A percentile compares a stretch with the other conserved stretches of the same genome.
phyloP scores from a whole-genome alignment of 2,888 invertebrate species.

The Dichetophora obliterata region DNA sequence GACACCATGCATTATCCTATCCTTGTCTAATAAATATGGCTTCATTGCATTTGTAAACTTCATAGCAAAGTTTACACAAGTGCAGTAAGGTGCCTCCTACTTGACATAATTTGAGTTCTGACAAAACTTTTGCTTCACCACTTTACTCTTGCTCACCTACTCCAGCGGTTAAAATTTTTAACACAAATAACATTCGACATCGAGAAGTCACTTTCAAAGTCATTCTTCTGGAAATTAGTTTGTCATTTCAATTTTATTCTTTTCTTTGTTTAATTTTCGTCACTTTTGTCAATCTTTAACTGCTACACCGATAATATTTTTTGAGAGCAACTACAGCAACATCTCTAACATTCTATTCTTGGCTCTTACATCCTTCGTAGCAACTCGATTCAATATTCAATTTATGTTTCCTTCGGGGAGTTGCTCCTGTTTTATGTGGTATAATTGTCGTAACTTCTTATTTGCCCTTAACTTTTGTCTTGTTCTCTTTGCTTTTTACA shows the following conservation, averaged over 20 bases:
- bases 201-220: too few relatives aligned
- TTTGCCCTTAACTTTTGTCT: not conserved
- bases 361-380: not conserved
- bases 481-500: not conserved
- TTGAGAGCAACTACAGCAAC: not conserved
- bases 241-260: conserved; percentile 17
- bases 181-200: not conserved
- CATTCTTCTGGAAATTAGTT: conserved; percentile 15
- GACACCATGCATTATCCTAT: too few relatives aligned
- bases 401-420: not conserved
- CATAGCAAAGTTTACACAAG: not conserved
- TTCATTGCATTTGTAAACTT: not conserved
- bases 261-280: not conserved
- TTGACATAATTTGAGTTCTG: too few relatives aligned
- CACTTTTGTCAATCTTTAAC: not conserved
- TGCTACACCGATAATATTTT: not conserved
- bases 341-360: not conserved
- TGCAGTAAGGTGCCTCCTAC: too few relatives aligned
- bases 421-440: not conserved
- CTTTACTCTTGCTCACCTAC: not conserved
- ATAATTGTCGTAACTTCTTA: conserved; percentile 12
- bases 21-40: too few relatives aligned
- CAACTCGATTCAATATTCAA: not conserved
- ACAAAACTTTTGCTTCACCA: not conserved
- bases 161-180: not conserved